Conservation (phyloP, 2,113 vertebrate genomes). For the Siniperca knerii region DNA sequence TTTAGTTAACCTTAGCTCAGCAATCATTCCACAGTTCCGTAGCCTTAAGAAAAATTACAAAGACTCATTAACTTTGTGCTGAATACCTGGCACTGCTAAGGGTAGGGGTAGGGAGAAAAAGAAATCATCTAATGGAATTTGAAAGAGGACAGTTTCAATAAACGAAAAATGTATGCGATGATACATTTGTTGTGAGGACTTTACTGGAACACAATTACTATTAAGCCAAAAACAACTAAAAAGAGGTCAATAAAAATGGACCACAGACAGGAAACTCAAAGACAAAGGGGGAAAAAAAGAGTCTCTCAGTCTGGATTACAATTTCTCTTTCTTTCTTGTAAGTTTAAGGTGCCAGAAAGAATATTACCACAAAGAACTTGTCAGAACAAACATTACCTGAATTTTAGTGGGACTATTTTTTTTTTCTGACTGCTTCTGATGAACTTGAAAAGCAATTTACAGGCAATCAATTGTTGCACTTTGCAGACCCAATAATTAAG, state of each 20-base stretch:
- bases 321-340: neutral
- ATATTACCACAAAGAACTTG: neutral
- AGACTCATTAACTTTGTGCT: neutral
- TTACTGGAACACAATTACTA: neutral
- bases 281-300: neutral
- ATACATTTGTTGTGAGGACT: neutral
- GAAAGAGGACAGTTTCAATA: neutral
- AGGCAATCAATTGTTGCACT: neutral
- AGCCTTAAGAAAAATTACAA: neutral
- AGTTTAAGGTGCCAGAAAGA: neutral
- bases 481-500: constrained; percentile 22
- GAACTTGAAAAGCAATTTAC: constrained; percentile 18
- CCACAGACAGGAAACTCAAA: neutral
- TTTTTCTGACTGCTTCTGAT: neutral
- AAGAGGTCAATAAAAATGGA: neutral
- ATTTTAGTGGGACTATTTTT: neutral
- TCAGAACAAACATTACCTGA: neutral
- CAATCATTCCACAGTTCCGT: neutral
- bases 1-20: constrained; percentile 5
- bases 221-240: neutral
- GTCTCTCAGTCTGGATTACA: neutral
- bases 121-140: neutral
- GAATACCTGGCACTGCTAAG: neutral
- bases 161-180: neutral
- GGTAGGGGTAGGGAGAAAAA: neutral